phyloP scores from a whole-genome alignment of 2,113 vertebrate genomes.

The Eonycteris spelaea region DNA sequence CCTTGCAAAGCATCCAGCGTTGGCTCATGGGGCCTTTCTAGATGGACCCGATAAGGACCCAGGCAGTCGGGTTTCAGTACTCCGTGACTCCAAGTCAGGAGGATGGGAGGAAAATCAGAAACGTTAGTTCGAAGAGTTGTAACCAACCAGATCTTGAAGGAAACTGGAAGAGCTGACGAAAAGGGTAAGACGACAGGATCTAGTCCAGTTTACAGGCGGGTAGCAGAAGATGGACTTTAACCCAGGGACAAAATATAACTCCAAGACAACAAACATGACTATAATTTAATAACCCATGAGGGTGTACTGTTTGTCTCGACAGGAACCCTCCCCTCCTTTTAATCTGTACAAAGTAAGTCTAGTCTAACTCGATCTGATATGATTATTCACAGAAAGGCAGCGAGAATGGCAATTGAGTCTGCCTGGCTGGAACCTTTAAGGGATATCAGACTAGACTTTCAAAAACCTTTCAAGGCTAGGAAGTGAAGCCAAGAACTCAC shows the following conservation, averaged over 20 bases:
- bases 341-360: neutral
- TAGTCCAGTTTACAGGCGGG: neutral
- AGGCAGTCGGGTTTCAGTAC: neutral
- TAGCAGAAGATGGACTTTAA: neutral
- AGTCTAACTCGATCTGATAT: neutral
- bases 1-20: rapidly evolving
- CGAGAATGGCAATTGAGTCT: neutral
- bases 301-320: rapidly evolving
- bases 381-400: neutral
- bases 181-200: neutral
- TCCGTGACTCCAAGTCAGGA: neutral
- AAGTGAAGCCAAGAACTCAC: neutral
- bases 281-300: neutral
- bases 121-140: neutral
- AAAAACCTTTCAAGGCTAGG: neutral
- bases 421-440: neutral
- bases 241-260: neutral
- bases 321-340: neutral
- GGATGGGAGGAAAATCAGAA: neutral
- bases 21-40: neutral
- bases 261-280: neutral
- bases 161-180: neutral
- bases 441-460: neutral
- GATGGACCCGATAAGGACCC: neutral
- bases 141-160: neutral